Conservation (phyloP, 1,140 invertebrate genomes). For the Drosophila arawakana region DNA sequence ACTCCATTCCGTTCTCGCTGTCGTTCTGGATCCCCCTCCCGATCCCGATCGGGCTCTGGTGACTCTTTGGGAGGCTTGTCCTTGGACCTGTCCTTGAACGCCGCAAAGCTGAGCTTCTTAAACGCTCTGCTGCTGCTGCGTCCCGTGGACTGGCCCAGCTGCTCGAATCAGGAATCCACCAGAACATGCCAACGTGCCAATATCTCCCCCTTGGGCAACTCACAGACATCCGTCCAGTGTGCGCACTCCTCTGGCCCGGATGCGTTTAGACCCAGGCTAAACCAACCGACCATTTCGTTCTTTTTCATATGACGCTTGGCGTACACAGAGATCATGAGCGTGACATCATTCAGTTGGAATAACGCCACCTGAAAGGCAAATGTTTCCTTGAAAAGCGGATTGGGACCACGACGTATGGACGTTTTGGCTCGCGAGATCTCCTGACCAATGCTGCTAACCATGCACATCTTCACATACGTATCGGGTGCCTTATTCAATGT, state of each 20-base stretch:
- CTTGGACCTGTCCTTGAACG: constrained; percentile 79
- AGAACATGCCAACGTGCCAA: constrained; percentile 89
- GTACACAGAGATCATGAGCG: constrained; percentile 96
- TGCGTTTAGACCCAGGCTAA: constrained; percentile 95
- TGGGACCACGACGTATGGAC: constrained; percentile 94
- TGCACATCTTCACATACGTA: constrained; percentile 96
- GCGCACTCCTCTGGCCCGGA: constrained; percentile 96
- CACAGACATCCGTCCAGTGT: constrained; percentile 96
- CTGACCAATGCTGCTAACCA: constrained; percentile 96
- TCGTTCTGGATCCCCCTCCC: no score
- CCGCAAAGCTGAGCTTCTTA: constrained; percentile 67
- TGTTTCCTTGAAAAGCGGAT: constrained; percentile 97
- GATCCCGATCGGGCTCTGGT: no score
- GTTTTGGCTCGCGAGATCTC: constrained; percentile 97
- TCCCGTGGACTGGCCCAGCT: constrained; percentile 80
- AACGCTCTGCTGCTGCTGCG: constrained; percentile 72
- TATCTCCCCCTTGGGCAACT: constrained; percentile 84
- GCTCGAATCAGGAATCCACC: constrained; percentile 85
- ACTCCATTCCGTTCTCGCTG: constrained; percentile 15
- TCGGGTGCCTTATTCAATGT: constrained; percentile 92
- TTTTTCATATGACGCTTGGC: constrained; percentile 96
- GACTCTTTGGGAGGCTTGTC: constrained; percentile 63
- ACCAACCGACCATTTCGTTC: constrained; percentile 98
- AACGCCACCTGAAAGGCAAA: constrained; percentile 98
- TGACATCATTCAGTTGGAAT: constrained; percentile 98